Base-by-base conservation (phyloP, 2,888 invertebrate species). In the Erynnis tages region DNA sequence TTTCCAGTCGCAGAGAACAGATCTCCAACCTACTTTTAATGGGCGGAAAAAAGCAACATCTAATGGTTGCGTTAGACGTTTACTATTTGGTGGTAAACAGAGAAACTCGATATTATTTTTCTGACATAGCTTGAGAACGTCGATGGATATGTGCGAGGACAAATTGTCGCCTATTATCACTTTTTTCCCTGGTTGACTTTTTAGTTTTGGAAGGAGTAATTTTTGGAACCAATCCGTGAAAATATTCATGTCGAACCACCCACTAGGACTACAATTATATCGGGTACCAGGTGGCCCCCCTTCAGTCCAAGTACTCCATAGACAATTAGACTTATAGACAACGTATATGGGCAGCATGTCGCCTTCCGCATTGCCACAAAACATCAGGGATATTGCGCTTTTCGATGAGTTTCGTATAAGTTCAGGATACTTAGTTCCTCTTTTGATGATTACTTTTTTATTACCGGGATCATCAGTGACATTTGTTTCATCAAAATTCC, bases 111-210 rank as follows among this genome's bases (percentile, higher is more conserved):
- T 77, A 54, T 74, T 57, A 27, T 27, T 59, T 32, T 69, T 62
- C 52, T 68, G 55, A 55, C 79, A 82, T 17, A 55, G 21, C 41
- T 64, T 25, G 5, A 79, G 54, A 21, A 73, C 61, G 19, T 62
- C 59, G n/a, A 53, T 17, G 37, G 60, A 67, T 17, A 76, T 56
- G 49, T 79, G 75, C 35, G 65, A 65, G 4, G 67, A 61, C 43
- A 80, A 55, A 58, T 77, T 79, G 55, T 81, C 72, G n/a, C 77
- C 76, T 41, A 81, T 61, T 3, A 76, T 11, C 7, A 67, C 60
- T 55, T 75, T 75, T 27, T 38, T 59, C 17, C 71, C 71, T 14
- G 35, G 41, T 32, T 57, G 55, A 30, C 61, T 58, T 49, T 62
- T 58, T 14, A 64, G 55, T 52, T 41, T 59, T 23, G 61, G 59